A percentile compares a stretch with the other conserved stretches of the same genome.
phyloP scores from a whole-genome alignment of 2,888 invertebrate genomes.

The Agrochola lota region DNA sequence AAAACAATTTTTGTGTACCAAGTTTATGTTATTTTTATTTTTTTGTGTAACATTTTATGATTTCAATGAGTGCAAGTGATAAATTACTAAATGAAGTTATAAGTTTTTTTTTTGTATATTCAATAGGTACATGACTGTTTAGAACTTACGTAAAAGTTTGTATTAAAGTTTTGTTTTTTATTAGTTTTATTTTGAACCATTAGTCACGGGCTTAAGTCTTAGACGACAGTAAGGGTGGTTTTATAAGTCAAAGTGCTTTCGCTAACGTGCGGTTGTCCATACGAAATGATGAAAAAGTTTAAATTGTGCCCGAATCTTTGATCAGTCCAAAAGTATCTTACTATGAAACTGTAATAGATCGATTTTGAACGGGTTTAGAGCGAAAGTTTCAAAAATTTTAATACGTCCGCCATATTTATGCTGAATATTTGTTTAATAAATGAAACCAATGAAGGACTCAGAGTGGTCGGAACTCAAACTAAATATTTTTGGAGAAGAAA shows the following conservation, averaged over 20 bases:
- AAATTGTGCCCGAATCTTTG: too few relatives aligned
- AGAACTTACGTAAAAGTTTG: not conserved
- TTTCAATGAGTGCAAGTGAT: not conserved
- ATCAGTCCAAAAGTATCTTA: too few relatives aligned
- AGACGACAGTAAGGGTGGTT: not conserved
- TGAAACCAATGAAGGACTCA: slow-evolving; percentile 8
- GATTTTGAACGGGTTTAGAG: not conserved
- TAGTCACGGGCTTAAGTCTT: too few relatives aligned
- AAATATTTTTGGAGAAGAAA: not conserved
- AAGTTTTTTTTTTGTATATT: not conserved
- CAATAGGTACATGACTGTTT: not conserved
- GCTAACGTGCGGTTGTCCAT: not conserved
- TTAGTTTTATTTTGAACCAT: not conserved
- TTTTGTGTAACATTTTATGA: not conserved
- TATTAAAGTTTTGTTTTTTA: not conserved
- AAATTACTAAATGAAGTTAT: not conserved
- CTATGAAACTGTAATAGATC: too few relatives aligned
- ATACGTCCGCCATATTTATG: not conserved
- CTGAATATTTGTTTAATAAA: not conserved
- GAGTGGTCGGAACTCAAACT: not conserved
- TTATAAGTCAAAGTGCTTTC: not conserved
- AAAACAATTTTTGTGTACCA: slow-evolving; percentile 17
- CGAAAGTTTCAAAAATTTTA: not conserved
- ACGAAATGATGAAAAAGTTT: not conserved
- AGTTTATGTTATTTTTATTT: not conserved